These are phyloP conservation scores for Dryas iulia DNA, from an alignment of 1,140 invertebrate genomes.

Conservation along the genomic window DNA sequence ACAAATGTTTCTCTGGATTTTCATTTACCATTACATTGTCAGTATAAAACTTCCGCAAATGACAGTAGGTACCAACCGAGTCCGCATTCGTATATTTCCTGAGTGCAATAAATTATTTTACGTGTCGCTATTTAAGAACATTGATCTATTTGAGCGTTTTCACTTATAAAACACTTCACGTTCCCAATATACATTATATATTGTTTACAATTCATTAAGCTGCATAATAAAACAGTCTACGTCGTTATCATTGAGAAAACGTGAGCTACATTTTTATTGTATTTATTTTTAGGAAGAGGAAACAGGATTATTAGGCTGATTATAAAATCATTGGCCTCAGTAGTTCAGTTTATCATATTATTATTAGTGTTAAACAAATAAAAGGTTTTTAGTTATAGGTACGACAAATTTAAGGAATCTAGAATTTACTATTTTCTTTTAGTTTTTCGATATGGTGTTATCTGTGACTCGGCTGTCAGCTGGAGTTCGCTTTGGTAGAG, in stretches of 20 bases:
- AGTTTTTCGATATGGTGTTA: no score
- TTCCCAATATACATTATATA: conserved; percentile 10
- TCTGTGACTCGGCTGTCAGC: no score
- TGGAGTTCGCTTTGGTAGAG: no score
- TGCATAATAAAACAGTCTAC: conserved; percentile 9
- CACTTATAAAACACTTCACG: conserved; percentile 10
- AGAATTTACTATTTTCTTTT: no score
- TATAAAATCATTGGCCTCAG: background rate
- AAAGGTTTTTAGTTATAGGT: no score
- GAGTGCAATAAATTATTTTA: conserved; percentile 12
- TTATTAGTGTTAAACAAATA: no score
- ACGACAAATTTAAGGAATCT: no score
- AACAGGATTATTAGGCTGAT: conserved; percentile 11
- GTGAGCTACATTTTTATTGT: conserved; percentile 18
- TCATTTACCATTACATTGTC: background rate
- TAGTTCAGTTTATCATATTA: background rate
- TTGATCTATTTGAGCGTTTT: background rate
- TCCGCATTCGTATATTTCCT: conserved; percentile 3
- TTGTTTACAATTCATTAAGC: conserved; percentile 22
- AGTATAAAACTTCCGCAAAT: conserved; percentile 4
- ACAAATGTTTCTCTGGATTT: background rate
- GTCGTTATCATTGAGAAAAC: conserved; percentile 27
- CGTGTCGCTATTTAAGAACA: conserved; percentile 14
- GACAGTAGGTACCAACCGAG: background rate
- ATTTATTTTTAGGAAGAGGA: conserved; percentile 27